These are phyloP conservation scores for Parnassius apollo DNA, from an alignment of 2,888 invertebrate species.

Conservation along the genomic window DNA sequence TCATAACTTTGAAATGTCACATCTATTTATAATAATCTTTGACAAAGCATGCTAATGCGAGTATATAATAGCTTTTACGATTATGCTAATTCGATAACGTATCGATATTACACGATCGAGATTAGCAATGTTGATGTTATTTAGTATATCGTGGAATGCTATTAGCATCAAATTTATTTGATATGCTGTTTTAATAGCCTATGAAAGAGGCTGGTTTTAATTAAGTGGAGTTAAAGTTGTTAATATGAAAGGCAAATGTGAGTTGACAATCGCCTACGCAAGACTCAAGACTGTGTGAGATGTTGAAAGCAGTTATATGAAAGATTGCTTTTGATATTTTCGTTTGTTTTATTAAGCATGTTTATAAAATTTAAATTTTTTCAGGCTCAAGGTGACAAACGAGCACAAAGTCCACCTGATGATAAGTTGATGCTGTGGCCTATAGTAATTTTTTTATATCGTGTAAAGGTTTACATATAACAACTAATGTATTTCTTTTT, in stretches of 20 bases:
- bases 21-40: slow-evolving; percentile 9
- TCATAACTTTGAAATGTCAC: neutral
- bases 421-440: too few relatives aligned
- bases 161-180: slow-evolving; percentile 11
- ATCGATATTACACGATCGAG: slow-evolving; percentile 44
- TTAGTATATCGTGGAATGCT: slow-evolving; percentile 10
- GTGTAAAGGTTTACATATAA: too few relatives aligned
- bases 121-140: slow-evolving; percentile 24
- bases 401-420: too few relatives aligned
- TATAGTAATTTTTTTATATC: too few relatives aligned
- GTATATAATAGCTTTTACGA: slow-evolving; percentile 28
- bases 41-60: slow-evolving; percentile 4
- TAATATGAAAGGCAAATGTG: slow-evolving; percentile 16
- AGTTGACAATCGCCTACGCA: neutral
- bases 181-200: slow-evolving; percentile 14
- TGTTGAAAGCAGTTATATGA: too few relatives aligned
- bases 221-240: neutral
- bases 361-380: too few relatives aligned
- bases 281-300: neutral
- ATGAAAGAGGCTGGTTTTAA: slow-evolving; percentile 2
- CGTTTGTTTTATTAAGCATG: too few relatives aligned
- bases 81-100: slow-evolving; percentile 47
- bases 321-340: too few relatives aligned
- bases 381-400: too few relatives aligned
- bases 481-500: too few relatives aligned